phyloP scores from a whole-genome alignment of 1,140 invertebrate genomes.

The Trissolcus basalis region DNA sequence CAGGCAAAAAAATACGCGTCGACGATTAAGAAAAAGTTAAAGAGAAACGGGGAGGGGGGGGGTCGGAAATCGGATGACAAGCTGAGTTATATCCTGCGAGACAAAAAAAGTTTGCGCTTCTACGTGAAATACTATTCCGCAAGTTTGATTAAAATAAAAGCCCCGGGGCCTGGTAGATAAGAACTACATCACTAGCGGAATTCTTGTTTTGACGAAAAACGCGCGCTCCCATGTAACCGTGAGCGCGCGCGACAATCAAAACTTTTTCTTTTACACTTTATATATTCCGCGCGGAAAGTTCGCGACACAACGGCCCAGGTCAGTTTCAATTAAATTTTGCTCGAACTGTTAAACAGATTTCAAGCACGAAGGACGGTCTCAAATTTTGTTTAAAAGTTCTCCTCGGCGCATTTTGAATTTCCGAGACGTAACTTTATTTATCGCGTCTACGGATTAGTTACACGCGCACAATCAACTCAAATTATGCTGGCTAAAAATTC shows the following conservation, averaged over 20 bases:
- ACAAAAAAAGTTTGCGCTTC: conserved; percentile 14
- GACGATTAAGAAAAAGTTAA: no score
- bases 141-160: conserved; percentile 35
- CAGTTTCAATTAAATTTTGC: conserved; percentile 51
- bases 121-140: conserved; percentile 18
- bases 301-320: conserved; percentile 35
- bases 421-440: conserved; percentile 40
- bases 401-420: conserved; percentile 34
- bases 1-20: no score
- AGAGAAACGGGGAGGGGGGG: no score
- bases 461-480: conserved; percentile 27
- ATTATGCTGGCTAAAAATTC: conserved; percentile 32
- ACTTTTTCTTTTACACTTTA: conserved; percentile 33
- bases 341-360: conserved; percentile 45
- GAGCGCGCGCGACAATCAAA: conserved; percentile 41
- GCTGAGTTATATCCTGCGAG: no score
- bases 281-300: conserved; percentile 38
- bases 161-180: neutral
- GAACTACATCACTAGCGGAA: neutral
- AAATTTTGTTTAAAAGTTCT: conserved; percentile 48
- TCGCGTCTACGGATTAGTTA: conserved; percentile 34
- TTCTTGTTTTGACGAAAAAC: conserved; percentile 41
- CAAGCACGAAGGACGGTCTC: conserved; percentile 21
- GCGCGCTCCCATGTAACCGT: neutral
- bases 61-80: no score